Conservation (phyloP, 2,888 invertebrate species). For the Lydus trimaculatus region DNA sequence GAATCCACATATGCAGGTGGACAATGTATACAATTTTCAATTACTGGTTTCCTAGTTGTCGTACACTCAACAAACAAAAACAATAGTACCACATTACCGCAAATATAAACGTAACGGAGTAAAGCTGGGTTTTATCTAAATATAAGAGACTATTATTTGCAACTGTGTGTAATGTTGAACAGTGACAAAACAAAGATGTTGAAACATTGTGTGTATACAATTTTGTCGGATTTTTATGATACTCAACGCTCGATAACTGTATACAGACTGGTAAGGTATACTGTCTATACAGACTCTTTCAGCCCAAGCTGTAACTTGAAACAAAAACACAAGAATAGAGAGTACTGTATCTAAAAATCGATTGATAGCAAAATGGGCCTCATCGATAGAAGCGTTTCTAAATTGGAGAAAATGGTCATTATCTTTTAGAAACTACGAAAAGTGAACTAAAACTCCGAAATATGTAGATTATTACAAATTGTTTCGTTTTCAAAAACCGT, state of each 20-base stretch:
- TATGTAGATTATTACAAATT: no score
- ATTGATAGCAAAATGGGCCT: no score
- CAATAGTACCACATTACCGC: neutral
- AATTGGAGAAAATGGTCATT: no score
- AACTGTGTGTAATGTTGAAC: conserved; percentile 27
- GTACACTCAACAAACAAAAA: neutral
- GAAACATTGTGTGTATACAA: conserved; percentile 23
- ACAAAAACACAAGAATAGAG: no score
- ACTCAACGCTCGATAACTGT: neutral
- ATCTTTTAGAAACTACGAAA: no score
- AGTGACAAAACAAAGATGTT: conserved; percentile 20
- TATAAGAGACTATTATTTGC: conserved; percentile 27
- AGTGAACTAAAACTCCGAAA: no score
- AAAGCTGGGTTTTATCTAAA: conserved; percentile 22
- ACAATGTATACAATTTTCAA: no score
- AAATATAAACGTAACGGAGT: conserved; percentile 12
- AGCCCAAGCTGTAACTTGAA: no score
- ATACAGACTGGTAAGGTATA: neutral
- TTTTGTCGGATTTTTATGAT: conserved; percentile 22
- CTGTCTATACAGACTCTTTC: neutral
- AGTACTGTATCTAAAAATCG: no score
- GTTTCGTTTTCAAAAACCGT: no score
- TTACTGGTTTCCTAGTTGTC: neutral
- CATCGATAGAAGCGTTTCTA: no score
- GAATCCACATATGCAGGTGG: no score